Conservation (phyloP, 2,113 vertebrate genomes). For the Xyliphius kryptos region DNA sequence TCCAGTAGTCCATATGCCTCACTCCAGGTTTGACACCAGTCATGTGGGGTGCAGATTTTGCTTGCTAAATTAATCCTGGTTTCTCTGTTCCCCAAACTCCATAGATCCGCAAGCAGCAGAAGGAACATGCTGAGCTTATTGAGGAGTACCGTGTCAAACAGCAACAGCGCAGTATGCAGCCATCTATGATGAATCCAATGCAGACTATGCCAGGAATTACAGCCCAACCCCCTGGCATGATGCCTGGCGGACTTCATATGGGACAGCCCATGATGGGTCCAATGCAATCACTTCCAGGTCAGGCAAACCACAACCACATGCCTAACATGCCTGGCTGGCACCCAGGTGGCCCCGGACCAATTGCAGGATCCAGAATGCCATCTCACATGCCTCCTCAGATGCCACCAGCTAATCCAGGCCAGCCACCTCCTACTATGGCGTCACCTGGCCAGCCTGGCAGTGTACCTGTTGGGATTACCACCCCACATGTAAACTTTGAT, state of each 20-base stretch:
- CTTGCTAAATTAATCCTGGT: too few relatives aligned
- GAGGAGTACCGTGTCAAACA: constrained; percentile 89
- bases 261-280: constrained; percentile 63
- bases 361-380: constrained; percentile 44
- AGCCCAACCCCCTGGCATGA: constrained; percentile 53
- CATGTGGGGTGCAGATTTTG: too few relatives aligned
- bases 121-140: constrained; percentile 89
- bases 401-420: constrained; percentile 51
- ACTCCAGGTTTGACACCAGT: too few relatives aligned
- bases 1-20: too few relatives aligned
- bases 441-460: constrained; percentile 44
- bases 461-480: too few relatives aligned
- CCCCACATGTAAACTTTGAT: constrained; percentile 85
- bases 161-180: constrained; percentile 58
- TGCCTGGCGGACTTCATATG: constrained; percentile 57
- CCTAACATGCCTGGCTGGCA: constrained; percentile 70
- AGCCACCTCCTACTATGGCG: constrained; percentile 53
- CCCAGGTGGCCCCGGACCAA: constrained; percentile 41
- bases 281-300: constrained; percentile 58
- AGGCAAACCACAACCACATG: constrained; percentile 52
- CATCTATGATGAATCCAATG: constrained; percentile 53
- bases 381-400: constrained; percentile 58
- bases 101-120: constrained; percentile 97
- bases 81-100: not conserved
- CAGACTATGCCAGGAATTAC: constrained; percentile 59